Percentiles rank a stretch among this genome's conserved stretches.
Conservation (phyloP, 1,140 invertebrate species). For the Glomeris maerens region DNA sequence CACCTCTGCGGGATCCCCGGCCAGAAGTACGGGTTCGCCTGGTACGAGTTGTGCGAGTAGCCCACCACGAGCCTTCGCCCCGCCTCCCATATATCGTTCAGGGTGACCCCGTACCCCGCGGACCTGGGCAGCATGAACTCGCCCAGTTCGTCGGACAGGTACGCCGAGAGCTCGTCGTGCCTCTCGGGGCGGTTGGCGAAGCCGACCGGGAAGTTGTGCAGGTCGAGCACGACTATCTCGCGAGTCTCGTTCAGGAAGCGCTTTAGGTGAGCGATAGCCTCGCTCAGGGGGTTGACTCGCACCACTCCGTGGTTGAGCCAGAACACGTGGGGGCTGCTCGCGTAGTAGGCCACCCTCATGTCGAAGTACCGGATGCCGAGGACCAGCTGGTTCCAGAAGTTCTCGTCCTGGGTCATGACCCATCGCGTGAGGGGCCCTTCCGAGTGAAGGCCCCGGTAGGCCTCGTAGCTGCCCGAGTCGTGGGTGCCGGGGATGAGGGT, state of each 20-base stretch:
- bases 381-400: conserved; percentile 7
- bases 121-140: conserved; percentile 33
- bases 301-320: conserved; percentile 52
- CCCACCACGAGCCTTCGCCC: conserved; percentile 46
- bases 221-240: conserved; percentile 6
- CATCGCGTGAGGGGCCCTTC: conserved; percentile 35
- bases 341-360: conserved; percentile 6
- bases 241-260: conserved; percentile 36
- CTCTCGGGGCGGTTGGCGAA: conserved; percentile 23
- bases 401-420: conserved; percentile 39
- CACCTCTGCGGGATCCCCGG: conserved; percentile 7
- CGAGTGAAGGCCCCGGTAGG: conserved; percentile 26
- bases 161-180: conserved; percentile 41
- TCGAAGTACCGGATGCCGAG: conserved; percentile 9
- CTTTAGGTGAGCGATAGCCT: conserved; percentile 44
- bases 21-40: conserved; percentile 1
- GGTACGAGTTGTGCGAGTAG: conserved; percentile 29
- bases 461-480: conserved; percentile 42
- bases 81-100: conserved; percentile 45
- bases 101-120: conserved; percentile 28
- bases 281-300: conserved; percentile 44
- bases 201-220: conserved; percentile 37
- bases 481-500: conserved; percentile 48
- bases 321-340: conserved; percentile 17
- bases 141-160: conserved; percentile 46